Evolutionary conservation across 2,888 invertebrate genomes (phyloP).

Genomic region (Neocrepidodera transversa): DNA sequence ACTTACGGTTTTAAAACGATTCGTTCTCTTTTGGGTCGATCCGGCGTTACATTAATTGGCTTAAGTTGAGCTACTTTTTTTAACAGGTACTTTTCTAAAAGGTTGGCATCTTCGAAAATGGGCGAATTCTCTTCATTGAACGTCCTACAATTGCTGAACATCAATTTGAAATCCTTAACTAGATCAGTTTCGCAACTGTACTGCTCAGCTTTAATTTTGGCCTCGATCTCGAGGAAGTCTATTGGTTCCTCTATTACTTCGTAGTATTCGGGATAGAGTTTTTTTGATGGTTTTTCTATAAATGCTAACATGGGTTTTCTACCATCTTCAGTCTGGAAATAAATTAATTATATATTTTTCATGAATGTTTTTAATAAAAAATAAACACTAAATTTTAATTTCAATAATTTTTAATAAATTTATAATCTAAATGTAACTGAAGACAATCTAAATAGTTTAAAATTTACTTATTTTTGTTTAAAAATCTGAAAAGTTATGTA

Average conservation of each 20-base stretch:
- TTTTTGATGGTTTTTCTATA: slow-evolving; percentile 95
- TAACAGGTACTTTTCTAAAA: slow-evolving; percentile 82
- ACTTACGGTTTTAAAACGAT: slow-evolving; percentile 57
- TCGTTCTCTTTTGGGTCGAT: slow-evolving; percentile 61
- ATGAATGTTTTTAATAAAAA: no score
- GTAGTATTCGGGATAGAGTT: slow-evolving; percentile 94
- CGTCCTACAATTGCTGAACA: slow-evolving; percentile 96
- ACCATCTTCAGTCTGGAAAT: slow-evolving; percentile 72
- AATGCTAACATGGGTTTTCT: slow-evolving; percentile 90
- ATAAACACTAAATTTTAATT: no score
- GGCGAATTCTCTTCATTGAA: slow-evolving; percentile 97
- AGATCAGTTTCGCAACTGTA: slow-evolving; percentile 87
- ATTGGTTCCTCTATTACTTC: slow-evolving; percentile 93
- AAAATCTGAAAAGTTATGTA: no score
- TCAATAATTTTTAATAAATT: no score
- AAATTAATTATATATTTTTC: no score
- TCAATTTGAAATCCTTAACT: slow-evolving; percentile 85
- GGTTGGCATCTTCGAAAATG: slow-evolving; percentile 93
- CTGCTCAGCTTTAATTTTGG: slow-evolving; percentile 84
- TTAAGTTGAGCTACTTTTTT: slow-evolving; percentile 81
- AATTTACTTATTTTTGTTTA: no score
- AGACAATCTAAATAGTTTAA: no score
- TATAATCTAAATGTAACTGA: no score
- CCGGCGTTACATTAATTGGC: slow-evolving; percentile 53
- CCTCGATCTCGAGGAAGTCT: slow-evolving; percentile 92